A percentile compares a stretch with the other conserved stretches of the same genome.
Conservation (phyloP, 2,797 vertebrate species). For the Anas georgica region DNA sequence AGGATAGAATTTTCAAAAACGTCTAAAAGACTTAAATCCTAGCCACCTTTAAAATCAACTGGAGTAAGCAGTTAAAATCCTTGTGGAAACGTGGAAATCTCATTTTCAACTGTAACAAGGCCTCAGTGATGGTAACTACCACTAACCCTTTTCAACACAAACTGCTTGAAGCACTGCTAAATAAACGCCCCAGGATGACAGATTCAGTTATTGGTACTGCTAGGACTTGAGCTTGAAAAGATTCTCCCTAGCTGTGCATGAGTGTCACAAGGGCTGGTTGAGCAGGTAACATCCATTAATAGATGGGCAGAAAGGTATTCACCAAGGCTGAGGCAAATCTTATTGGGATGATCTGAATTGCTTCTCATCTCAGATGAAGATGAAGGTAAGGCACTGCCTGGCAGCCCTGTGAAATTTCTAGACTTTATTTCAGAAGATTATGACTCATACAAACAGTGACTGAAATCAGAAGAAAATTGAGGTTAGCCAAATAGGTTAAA, state of each 20-base stretch:
- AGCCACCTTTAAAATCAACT: background rate
- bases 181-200: background rate
- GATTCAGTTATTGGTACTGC: background rate
- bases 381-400: background rate
- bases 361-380: background rate
- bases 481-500: background rate
- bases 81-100: background rate
- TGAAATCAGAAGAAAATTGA: background rate
- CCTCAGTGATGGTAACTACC: background rate
- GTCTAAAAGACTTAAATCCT: background rate
- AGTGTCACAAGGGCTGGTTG: background rate
- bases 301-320: background rate
- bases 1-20: slow-evolving; percentile 8
- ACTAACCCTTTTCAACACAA: background rate
- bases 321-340: background rate
- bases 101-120: background rate
- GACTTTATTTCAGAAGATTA: background rate
- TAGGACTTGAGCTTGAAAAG: background rate
- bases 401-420: background rate
- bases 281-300: background rate
- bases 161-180: background rate
- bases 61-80: background rate
- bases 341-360: background rate
- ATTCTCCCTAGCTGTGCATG: background rate
- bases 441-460: background rate